Conservation (phyloP, 2,113 vertebrate genomes). For the Ancistrus triradiatus region DNA sequence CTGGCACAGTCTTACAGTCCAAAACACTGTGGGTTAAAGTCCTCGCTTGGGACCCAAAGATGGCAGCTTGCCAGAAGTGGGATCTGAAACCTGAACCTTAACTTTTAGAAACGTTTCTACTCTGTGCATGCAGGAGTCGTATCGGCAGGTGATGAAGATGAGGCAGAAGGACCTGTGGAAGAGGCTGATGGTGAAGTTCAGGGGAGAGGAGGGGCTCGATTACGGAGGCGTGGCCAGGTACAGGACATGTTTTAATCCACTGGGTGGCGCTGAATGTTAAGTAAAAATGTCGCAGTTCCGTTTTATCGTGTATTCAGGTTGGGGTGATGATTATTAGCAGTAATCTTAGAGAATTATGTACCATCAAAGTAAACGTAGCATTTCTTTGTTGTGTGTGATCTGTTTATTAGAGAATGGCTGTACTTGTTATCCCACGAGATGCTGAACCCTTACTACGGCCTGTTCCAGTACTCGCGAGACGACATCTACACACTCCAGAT, state of each 20-base stretch:
- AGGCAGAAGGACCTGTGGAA: constrained; percentile 98
- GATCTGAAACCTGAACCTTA: no score
- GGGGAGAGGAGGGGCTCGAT: constrained; percentile 95
- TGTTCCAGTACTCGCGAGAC: constrained; percentile 97
- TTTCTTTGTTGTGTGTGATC: constrained; percentile 19
- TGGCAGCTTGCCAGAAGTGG: no score
- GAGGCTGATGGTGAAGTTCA: constrained; percentile 98
- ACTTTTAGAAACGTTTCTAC: no score
- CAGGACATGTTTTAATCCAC: no score
- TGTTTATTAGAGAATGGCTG: constrained; percentile 88
- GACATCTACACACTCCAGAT: constrained; percentile 98
- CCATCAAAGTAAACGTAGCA: no score
- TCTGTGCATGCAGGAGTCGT: constrained; percentile 79
- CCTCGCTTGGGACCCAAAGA: no score
- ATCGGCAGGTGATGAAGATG: constrained; percentile 99
- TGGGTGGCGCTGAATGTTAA: no score
- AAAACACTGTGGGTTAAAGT: no score
- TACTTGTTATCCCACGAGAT: constrained; percentile 97
- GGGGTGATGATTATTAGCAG: no score
- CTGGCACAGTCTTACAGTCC: no score
- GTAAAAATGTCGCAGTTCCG: neutral
- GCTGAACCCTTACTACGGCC: constrained; percentile 96
- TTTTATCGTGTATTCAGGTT: neutral
- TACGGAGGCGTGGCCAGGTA: constrained; percentile 98
- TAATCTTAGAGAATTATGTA: no score